Conservation (phyloP, 2,113 vertebrate genomes). For the Colius striatus region DNA sequence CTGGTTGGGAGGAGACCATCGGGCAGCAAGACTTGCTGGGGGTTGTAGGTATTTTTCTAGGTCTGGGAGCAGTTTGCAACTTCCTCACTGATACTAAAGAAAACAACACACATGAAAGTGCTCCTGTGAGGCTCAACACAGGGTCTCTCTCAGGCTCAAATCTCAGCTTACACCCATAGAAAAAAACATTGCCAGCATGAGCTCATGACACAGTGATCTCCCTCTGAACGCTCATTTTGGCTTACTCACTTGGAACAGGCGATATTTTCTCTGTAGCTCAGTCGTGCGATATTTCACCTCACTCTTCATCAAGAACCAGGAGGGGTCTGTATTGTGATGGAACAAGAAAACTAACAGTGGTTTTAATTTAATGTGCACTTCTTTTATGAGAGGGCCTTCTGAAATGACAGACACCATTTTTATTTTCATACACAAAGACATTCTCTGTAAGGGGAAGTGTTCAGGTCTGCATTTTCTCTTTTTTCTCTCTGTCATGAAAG, state of each 20-base stretch:
- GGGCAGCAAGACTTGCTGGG: fast-evolving
- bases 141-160: constrained; percentile 19
- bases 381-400: constrained; percentile 31
- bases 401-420: constrained; percentile 13
- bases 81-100: not conserved
- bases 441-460: not conserved
- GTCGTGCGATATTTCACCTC: constrained; percentile 40
- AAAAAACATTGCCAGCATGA: constrained; percentile 32
- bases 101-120: not conserved
- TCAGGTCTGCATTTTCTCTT: not conserved
- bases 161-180: constrained; percentile 30
- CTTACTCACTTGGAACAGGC: constrained; percentile 11
- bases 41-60: not conserved
- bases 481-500: not conserved
- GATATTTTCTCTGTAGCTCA: constrained; percentile 36
- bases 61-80: not conserved
- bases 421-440: not conserved
- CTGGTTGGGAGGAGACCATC: fast-evolving
- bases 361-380: constrained; percentile 21
- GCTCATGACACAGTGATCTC: constrained; percentile 45
- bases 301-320: constrained; percentile 49
- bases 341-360: not conserved
- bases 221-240: constrained; percentile 37
- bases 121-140: not conserved
- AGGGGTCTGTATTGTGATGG: not conserved